phyloP scores from a whole-genome alignment of 2,888 invertebrate genomes.

The Carcina quercana region DNA sequence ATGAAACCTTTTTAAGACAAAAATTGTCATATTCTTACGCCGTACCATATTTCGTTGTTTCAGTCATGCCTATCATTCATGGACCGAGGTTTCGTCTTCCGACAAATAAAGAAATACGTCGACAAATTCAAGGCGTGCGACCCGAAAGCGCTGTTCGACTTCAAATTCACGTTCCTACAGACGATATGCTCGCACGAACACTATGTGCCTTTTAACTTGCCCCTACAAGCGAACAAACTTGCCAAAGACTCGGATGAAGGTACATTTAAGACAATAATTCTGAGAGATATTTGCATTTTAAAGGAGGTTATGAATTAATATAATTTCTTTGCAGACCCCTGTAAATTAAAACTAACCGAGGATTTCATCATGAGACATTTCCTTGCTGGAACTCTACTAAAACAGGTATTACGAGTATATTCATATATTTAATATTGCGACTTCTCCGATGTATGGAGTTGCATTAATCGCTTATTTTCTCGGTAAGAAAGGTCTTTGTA shows the following conservation, averaged over 20 bases:
- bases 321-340: constrained; percentile 54
- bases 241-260: constrained; percentile 53
- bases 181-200: constrained; percentile 96
- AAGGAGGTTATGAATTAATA: constrained; percentile 1
- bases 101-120: constrained; percentile 89
- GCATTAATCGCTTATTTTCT: too few species aligned
- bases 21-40: too few species aligned
- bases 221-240: constrained; percentile 78
- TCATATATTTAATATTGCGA: too few species aligned
- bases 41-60: too few species aligned
- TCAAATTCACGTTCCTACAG: constrained; percentile 93
- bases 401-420: too few species aligned
- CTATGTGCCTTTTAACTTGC: constrained; percentile 93
- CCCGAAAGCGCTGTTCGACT: constrained; percentile 86
- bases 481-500: too few species aligned
- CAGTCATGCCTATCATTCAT: constrained; percentile 92
- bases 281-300: not conserved
- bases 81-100: constrained; percentile 96
- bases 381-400: constrained; percentile 88
- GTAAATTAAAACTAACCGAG: constrained; percentile 77
- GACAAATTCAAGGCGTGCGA: constrained; percentile 90
- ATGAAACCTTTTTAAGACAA: too few species aligned
- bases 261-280: constrained; percentile 17
- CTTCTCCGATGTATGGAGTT: too few species aligned
- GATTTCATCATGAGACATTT: constrained; percentile 95